Percentiles rank a stretch among this genome's conserved stretches.
Evolutionary conservation across 2,797 vertebrate genomes (phyloP).

Genomic region (Echiichthys vipera): DNA sequence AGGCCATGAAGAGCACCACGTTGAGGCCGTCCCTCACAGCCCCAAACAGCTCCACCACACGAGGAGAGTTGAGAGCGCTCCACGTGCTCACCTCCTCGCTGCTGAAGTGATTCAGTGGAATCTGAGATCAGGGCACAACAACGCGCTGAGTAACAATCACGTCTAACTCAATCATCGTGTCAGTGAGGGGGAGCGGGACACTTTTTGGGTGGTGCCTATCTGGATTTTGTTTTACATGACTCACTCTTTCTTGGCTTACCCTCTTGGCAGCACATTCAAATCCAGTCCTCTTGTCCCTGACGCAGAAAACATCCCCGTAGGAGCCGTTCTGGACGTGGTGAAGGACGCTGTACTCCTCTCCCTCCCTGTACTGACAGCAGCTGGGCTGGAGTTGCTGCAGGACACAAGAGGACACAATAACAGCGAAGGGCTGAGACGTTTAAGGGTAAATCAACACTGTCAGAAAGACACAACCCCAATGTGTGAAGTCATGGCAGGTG

Average conservation of each 20-base stretch:
- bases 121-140: slow-evolving; percentile 75
- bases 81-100: slow-evolving; percentile 91
- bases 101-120: slow-evolving; percentile 89
- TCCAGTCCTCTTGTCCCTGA: slow-evolving; percentile 90
- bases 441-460: neutral
- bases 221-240: neutral
- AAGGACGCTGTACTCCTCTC: slow-evolving; percentile 87
- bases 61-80: slow-evolving; percentile 86
- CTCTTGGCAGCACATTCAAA: slow-evolving; percentile 95
- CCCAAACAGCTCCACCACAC: slow-evolving; percentile 91
- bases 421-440: neutral
- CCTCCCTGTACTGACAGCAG: slow-evolving; percentile 89
- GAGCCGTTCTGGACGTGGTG: slow-evolving; percentile 91
- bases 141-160: neutral
- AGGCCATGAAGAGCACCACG: slow-evolving; percentile 94
- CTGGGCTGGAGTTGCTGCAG: slow-evolving; percentile 87
- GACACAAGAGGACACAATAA: neutral
- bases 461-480: neutral
- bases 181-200: neutral
- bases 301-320: slow-evolving; percentile 93
- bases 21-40: slow-evolving; percentile 91
- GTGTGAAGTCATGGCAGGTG: neutral
- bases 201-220: slow-evolving; percentile 3
- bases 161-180: neutral
- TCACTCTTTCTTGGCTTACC: slow-evolving; percentile 79